Conservation (phyloP, 2,797 vertebrate genomes). For the Merluccius polli region DNA sequence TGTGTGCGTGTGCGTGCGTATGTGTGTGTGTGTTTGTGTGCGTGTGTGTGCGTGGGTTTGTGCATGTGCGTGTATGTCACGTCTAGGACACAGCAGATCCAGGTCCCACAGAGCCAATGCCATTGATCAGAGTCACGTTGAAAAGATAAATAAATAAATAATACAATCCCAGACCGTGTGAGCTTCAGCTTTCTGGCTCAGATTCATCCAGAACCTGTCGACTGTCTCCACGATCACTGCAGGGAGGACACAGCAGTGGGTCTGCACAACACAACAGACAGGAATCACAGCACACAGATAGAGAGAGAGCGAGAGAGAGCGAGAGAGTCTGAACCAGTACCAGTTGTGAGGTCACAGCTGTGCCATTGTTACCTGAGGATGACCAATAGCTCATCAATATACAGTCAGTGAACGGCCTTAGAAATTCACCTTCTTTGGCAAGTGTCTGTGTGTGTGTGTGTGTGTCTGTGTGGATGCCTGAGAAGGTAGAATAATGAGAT, state of each 20-base stretch:
- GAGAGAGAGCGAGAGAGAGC: not conserved
- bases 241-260: not conserved
- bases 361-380: not conserved
- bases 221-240: not conserved
- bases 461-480: not conserved
- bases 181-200: not conserved
- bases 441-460: not conserved
- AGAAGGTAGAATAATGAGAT: not conserved
- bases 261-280: not conserved
- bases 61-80: not conserved
- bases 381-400: not conserved
- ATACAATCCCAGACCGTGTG: not conserved
- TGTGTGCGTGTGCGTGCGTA: no score
- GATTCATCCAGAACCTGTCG: not conserved
- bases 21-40: not conserved
- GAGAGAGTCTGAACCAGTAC: no score
- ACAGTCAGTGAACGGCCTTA: not conserved
- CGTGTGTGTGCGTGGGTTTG: not conserved
- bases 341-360: not conserved
- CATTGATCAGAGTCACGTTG: conserved; percentile 70
- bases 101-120: conserved; percentile 75
- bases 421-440: not conserved
- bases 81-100: conserved; percentile 49
- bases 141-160: conserved; percentile 49
- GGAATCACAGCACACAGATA: not conserved